Percentiles rank a stretch among this genome's conserved stretches.
phyloP scores from a whole-genome alignment of 2,797 vertebrate genomes.

The Ataeniobius toweri region DNA sequence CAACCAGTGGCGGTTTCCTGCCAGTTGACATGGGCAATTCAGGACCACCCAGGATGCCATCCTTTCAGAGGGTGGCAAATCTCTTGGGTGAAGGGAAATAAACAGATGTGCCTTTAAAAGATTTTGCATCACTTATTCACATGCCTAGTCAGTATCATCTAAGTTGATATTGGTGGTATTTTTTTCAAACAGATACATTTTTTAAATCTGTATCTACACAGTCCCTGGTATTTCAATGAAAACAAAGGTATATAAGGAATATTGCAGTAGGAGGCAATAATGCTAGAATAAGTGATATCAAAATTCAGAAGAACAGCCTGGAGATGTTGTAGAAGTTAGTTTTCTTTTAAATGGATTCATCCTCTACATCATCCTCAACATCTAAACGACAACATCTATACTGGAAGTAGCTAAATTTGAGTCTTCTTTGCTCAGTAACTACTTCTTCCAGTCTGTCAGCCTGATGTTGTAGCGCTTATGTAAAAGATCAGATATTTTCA shows the following conservation, averaged over 20 bases:
- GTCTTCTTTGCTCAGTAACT: not conserved
- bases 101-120: too few relatives aligned
- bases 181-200: not conserved
- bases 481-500: not conserved
- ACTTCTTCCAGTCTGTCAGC: not conserved
- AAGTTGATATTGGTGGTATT: not conserved
- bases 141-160: not conserved
- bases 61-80: too few relatives aligned
- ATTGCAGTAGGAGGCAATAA: not conserved
- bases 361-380: not conserved
- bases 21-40: too few relatives aligned
- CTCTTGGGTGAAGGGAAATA: too few relatives aligned
- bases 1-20: too few relatives aligned
- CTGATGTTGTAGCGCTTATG: not conserved
- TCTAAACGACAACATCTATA: not conserved
- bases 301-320: not conserved
- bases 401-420: too few relatives aligned
- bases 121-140: not conserved
- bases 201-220: not conserved
- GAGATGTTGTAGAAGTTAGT: not conserved
- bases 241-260: not conserved
- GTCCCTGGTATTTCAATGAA: not conserved
- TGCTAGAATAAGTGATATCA: not conserved
- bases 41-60: too few relatives aligned
- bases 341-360: too few relatives aligned